Base-by-base conservation (phyloP, 2,888 invertebrate genomes). In the Ornithoptera alexandrae region DNA sequence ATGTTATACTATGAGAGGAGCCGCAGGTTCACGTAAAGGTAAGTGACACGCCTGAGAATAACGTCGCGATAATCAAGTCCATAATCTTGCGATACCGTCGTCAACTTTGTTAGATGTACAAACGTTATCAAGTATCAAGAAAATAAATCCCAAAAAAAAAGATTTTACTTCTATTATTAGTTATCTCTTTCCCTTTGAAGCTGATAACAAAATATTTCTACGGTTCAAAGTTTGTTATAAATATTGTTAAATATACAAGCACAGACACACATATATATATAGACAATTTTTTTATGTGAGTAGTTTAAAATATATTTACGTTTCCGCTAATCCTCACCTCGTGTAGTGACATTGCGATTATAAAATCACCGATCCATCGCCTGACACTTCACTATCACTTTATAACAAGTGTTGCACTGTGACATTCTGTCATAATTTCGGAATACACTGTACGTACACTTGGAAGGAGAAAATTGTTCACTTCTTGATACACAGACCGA, bases 291-390 rank as follows among this genome's bases (percentile, higher is more conserved):
- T 17, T 18, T 53, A 53, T 53, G 53, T 18, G 15, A 15, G n/a
- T 53, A 53, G 3, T 53, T 53, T 12, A 53, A 53, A 53, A 53
- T 18, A 53, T 53, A 53, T 18, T 18, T 39, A 42, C 18, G 6
- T 42, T 39, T 60, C 10, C 10, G 39, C n/a, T 36, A 66, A 62
- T 74, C 8, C 90, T 89, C 76, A 92, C 92, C 92, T 92, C 90
- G 77, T 87, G 86, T 71, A 92, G 84, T 77, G 92, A 92, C 92
- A 92, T 90, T 69, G 70, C 61, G 70, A 71, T 78, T 72, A 82
- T 78, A 79, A 81, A 30, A 83, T 87, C 81, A 85, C 82, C 78
- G 72, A 72, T 73, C 74, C 75, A 75, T 80, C 78, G 78, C 75
- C 74, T 82, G 83, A 85, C 86, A 87, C 87, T 85, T 79, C 65